A percentile compares a stretch with the other conserved stretches of the same genome.
phyloP scores from a whole-genome alignment of 2,797 vertebrate species.

The Protosalanx chinensis region DNA sequence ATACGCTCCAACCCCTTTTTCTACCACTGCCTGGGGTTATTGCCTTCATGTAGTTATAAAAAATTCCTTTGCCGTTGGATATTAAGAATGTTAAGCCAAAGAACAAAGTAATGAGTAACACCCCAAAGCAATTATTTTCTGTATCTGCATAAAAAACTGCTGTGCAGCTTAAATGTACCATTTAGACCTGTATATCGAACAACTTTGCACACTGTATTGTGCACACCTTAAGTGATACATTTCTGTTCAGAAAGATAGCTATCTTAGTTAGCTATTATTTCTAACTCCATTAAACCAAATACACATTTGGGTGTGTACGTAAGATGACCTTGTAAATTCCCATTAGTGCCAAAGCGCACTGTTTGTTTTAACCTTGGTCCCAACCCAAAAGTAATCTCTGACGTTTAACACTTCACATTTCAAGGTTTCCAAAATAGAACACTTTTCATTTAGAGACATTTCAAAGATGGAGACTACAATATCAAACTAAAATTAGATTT shows the following conservation, averaged over 20 bases:
- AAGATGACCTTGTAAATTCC: background rate
- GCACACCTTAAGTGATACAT: background rate
- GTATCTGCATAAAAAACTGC: background rate
- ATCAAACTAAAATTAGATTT: too few relatives aligned
- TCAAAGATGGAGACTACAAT: background rate
- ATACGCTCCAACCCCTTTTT: too few relatives aligned
- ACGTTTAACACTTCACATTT: background rate
- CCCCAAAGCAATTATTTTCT: slow-evolving; percentile 13
- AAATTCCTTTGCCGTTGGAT: slow-evolving; percentile 55
- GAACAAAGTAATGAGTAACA: slow-evolving; percentile 15
- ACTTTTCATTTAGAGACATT: background rate
- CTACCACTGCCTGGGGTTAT: slow-evolving; percentile 15
- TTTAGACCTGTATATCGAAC: background rate
- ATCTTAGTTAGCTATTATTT: background rate
- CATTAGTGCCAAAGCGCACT: background rate
- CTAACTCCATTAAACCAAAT: background rate
- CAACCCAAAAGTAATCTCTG: slow-evolving; percentile 8
- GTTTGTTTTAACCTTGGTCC: slow-evolving; percentile 6
- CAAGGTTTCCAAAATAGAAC: slow-evolving; percentile 7
- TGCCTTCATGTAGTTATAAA: slow-evolving; percentile 51
- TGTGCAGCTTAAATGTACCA: slow-evolving; percentile 4
- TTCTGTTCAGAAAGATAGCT: background rate
- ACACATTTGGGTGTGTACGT: background rate
- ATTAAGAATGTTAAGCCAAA: slow-evolving; percentile 31
- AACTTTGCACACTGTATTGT: background rate